Evolutionary conservation across 2,113 vertebrate species (phyloP).

Genomic region (Agapornis roseicollis): DNA sequence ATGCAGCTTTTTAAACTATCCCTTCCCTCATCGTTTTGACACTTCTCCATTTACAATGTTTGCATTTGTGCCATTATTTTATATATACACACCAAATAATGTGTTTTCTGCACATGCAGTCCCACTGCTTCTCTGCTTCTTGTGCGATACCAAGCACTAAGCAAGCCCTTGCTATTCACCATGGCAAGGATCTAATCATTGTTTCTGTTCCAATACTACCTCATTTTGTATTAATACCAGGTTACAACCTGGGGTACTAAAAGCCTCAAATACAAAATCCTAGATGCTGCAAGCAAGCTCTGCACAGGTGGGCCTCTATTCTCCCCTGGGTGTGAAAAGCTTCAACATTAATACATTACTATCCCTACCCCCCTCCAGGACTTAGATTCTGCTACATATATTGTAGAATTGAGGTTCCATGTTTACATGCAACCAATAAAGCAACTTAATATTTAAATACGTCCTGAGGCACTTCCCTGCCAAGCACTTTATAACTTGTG

Average conservation of each 20-base stretch:
- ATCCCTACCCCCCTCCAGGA: neutral
- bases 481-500: neutral
- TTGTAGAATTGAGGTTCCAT: neutral
- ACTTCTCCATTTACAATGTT: neutral
- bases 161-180: neutral
- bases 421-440: neutral
- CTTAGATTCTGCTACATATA: neutral
- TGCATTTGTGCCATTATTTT: neutral
- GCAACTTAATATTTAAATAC: neutral
- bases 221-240: neutral
- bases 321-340: neutral
- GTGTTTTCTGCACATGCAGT: neutral
- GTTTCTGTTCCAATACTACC: neutral
- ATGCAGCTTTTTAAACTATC: neutral
- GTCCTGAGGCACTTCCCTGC: neutral
- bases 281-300: neutral
- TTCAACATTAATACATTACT: neutral
- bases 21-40: neutral
- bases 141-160: neutral
- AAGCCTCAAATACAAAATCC: neutral
- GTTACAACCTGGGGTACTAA: neutral
- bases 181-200: neutral
- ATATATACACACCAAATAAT: neutral
- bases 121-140: neutral
- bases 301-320: fast-evolving